Conservation (phyloP, 2,113 vertebrate genomes). For the Nothocercus julius region DNA sequence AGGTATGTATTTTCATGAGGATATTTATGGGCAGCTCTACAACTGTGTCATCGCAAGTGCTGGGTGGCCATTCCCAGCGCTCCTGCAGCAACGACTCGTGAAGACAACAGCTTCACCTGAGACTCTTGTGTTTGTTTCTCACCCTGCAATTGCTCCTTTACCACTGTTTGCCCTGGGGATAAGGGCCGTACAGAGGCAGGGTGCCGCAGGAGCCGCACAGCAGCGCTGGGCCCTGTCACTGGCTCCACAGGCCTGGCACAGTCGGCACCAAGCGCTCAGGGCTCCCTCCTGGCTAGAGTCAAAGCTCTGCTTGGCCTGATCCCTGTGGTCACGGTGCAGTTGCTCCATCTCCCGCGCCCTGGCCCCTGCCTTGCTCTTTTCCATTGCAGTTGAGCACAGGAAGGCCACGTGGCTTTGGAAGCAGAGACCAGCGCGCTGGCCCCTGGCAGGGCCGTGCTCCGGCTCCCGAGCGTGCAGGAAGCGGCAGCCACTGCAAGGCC, state of each 20-base stretch:
- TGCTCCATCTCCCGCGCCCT: not conserved
- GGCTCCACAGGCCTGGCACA: not conserved
- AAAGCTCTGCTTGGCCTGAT: rapidly evolving
- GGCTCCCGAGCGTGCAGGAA: not conserved
- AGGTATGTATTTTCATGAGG: slow-evolving; percentile 46
- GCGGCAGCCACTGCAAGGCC: not conserved
- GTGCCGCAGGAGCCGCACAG: no score
- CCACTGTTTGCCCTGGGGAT: not conserved
- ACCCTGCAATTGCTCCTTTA: not conserved
- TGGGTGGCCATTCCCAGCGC: rapidly evolving
- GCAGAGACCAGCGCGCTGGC: no score
- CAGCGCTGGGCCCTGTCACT: rapidly evolving
- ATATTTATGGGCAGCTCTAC: slow-evolving; percentile 37
- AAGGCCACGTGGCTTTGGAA: not conserved
- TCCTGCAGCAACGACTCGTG: not conserved
- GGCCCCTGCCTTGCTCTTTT: not conserved
- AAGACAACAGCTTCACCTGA: not conserved
- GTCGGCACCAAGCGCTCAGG: not conserved
- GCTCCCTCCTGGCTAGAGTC: rapidly evolving
- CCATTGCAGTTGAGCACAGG: rapidly evolving
- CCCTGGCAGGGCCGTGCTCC: not conserved
- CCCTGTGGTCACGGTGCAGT: rapidly evolving
- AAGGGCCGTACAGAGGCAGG: no score
- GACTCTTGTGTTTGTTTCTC: not conserved
- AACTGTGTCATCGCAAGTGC: not conserved